Conservation (phyloP, 2,113 vertebrate species). For the Corvus moneduloides region DNA sequence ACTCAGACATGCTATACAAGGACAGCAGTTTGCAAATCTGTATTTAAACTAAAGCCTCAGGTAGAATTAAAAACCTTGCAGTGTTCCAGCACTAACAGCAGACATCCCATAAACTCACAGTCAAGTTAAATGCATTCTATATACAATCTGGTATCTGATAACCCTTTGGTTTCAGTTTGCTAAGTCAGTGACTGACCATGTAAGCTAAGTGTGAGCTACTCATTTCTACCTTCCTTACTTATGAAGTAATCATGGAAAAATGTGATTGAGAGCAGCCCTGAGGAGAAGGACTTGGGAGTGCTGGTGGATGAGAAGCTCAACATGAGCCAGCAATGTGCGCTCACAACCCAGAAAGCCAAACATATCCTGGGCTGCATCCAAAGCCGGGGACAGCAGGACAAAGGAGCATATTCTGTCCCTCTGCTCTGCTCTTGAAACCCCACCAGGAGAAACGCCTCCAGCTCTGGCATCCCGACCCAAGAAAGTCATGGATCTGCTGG, state of each 20-base stretch:
- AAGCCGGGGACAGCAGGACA: neutral
- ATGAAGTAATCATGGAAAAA: neutral
- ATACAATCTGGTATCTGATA: neutral
- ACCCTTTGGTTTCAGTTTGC: neutral
- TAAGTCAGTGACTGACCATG: neutral
- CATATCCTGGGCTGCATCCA: neutral
- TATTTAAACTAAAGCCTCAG: neutral
- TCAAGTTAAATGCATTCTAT: neutral
- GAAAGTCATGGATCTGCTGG: neutral
- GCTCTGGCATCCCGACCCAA: neutral
- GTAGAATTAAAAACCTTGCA: neutral
- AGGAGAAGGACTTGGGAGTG: neutral
- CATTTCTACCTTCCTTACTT: neutral
- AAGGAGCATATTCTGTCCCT: neutral
- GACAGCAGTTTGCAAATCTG: neutral
- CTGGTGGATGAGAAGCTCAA: neutral
- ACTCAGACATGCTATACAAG: neutral
- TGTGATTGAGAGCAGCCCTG: neutral
- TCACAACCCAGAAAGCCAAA: neutral
- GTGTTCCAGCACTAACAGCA: neutral
- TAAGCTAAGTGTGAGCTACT: neutral
- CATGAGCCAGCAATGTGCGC: neutral
- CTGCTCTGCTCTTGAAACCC: neutral
- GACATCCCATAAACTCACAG: neutral
- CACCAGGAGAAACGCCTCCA: neutral